These are phyloP conservation scores for Ferrisia virgata DNA, from an alignment of 2,888 invertebrate species.

Conservation along the genomic window DNA sequence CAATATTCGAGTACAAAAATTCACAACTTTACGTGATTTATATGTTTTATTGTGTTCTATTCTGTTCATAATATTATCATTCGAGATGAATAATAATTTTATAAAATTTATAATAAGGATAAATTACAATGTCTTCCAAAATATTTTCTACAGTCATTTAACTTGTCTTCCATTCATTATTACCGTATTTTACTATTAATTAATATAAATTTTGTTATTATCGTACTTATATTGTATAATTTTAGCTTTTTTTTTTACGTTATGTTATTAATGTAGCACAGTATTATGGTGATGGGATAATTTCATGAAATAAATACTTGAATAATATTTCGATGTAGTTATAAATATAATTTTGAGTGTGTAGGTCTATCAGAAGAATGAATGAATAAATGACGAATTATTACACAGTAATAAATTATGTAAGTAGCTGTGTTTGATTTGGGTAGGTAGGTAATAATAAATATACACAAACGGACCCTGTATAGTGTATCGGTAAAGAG, in stretches of 20 bases:
- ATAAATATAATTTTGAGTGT: too few relatives aligned
- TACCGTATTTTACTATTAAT: not conserved
- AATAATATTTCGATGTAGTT: too few relatives aligned
- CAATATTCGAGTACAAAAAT: not conserved
- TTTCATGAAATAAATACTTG: not conserved
- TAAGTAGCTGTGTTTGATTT: too few relatives aligned
- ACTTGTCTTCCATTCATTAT: not conserved
- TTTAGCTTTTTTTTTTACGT: not conserved
- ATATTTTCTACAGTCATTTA: not conserved
- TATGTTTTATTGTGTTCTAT: conserved; percentile 11
- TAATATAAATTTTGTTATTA: not conserved
- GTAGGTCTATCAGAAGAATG: too few relatives aligned
- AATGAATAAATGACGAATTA: too few relatives aligned
- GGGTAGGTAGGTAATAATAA: not conserved
- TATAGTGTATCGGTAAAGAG: not conserved
- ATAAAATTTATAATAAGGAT: not conserved
- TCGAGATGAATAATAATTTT: not conserved
- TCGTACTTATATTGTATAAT: not conserved
- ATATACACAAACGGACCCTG: not conserved
- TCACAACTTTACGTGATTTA: not conserved
- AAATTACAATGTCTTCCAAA: conserved; percentile 12
- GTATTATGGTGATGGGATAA: not conserved
- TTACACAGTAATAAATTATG: too few relatives aligned
- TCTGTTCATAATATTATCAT: not conserved
- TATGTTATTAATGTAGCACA: not conserved